phyloP scores from a whole-genome alignment of 2,797 vertebrate genomes.

The Rhabdophis nuchalis region DNA sequence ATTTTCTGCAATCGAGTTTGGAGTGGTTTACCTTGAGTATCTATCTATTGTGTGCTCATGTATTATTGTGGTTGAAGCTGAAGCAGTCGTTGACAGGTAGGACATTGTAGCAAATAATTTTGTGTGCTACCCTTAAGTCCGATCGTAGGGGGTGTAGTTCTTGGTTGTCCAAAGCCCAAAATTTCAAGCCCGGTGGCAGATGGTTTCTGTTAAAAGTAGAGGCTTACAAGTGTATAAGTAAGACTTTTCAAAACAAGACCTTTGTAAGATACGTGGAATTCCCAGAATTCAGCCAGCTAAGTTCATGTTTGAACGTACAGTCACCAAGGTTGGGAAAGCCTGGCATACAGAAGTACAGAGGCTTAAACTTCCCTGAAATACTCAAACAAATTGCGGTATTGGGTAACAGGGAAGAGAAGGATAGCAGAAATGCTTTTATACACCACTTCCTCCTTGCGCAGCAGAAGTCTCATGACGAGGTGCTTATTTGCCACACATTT shows the following conservation, averaged over 20 bases:
- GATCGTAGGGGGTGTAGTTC: too few species aligned
- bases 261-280: not conserved
- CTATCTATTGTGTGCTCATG: too few species aligned
- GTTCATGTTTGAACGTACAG: not conserved
- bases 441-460: not conserved
- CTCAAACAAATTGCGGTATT: not conserved
- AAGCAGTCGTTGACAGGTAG: too few species aligned
- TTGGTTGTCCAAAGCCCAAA: too few species aligned
- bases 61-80: too few species aligned
- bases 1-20: too few species aligned
- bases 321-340: not conserved
- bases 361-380: not conserved
- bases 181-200: not conserved
- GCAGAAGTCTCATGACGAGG: accelerated
- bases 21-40: too few species aligned
- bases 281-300: not conserved
- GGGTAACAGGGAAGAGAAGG: not conserved
- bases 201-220: not conserved
- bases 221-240: not conserved
- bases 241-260: not conserved
- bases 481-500: not conserved
- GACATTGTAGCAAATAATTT: too few species aligned
- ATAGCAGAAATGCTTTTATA: not conserved
- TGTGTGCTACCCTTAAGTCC: too few species aligned
- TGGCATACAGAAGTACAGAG: not conserved